Evolutionary conservation across 1,140 invertebrate genomes (phyloP).

Genomic region (Apocrypta bakeri): DNA sequence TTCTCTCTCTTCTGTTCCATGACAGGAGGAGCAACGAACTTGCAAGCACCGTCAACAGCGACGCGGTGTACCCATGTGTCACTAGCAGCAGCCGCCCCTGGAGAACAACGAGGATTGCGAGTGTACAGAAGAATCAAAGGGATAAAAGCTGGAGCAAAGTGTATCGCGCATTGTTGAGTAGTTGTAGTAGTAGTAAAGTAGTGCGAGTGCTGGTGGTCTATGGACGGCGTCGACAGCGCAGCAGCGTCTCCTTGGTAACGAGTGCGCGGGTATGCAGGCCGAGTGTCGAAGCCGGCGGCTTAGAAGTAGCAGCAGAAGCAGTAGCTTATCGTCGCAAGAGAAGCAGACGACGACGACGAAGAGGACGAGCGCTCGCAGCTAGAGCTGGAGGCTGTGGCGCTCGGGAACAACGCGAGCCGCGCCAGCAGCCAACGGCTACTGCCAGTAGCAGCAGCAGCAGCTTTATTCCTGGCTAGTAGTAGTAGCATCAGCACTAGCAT

Average conservation of each 20-base stretch:
- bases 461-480: conserved; percentile 1
- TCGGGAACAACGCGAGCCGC: not conserved
- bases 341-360: not conserved
- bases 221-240: not conserved
- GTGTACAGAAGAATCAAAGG: not conserved
- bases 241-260: not conserved
- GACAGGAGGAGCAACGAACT: conserved; percentile 19
- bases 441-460: conserved; percentile 12
- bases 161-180: not conserved
- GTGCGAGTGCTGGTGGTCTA: not conserved
- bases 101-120: not conserved
- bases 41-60: not conserved
- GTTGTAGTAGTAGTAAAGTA: not conserved
- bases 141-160: conserved; percentile 18
- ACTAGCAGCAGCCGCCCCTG: not conserved
- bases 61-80: not conserved
- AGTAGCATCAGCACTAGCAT: conserved; percentile 15
- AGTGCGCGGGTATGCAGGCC: conserved; percentile 1
- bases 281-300: not conserved
- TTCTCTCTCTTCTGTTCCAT: not conserved
- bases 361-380: not conserved
- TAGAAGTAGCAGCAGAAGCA: conserved; percentile 33
- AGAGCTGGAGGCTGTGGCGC: not conserved
- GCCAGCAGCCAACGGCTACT: conserved; percentile 13
- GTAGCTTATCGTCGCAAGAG: not conserved